A percentile compares a stretch with the other conserved stretches of the same genome.
phyloP scores from a whole-genome alignment of 2,888 invertebrate species.

The Leptopilina syphax region DNA sequence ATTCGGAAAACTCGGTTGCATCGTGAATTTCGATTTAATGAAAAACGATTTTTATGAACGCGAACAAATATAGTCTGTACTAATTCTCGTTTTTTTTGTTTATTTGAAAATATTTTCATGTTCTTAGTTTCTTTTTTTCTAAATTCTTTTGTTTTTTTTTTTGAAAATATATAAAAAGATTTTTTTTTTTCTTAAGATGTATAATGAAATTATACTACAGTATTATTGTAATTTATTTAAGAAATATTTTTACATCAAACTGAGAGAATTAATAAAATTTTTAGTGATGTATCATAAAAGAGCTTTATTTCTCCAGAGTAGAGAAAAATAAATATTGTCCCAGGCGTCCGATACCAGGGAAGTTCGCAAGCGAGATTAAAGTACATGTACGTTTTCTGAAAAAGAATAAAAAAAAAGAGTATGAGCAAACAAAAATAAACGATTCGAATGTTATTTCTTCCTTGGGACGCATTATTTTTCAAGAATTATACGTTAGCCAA shows the following conservation, averaged over 20 bases:
- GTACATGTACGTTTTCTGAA: neutral
- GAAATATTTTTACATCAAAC: conserved; percentile 29
- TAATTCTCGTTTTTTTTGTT: too few species aligned
- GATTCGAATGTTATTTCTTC: conserved; percentile 32
- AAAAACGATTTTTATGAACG: conserved; percentile 11
- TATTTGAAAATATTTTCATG: too few species aligned
- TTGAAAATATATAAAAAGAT: too few species aligned
- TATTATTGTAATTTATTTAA: too few species aligned
- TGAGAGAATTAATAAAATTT: conserved; percentile 10
- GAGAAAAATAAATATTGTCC: conserved; percentile 34
- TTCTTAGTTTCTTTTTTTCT: too few species aligned
- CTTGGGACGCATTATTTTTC: conserved; percentile 36
- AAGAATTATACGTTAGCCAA: conserved; percentile 27
- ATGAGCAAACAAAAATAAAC: too few species aligned
- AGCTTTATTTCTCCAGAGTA: conserved; percentile 41
- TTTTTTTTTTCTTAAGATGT: too few species aligned
- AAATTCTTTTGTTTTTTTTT: too few species aligned
- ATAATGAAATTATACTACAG: too few species aligned
- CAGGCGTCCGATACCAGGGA: conserved; percentile 6
- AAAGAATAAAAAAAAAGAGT: conserved; percentile 3
- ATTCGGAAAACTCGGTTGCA: conserved; percentile 47
- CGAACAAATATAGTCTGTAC: neutral
- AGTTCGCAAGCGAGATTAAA: conserved; percentile 1
- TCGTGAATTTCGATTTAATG: conserved; percentile 49
- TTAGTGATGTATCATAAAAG: conserved; percentile 8